Percentiles rank a stretch among this genome's conserved stretches.
These are phyloP conservation scores for Acrossocheilus fasciatus DNA, from an alignment of 2,797 vertebrate species.

Conservation along the genomic window DNA sequence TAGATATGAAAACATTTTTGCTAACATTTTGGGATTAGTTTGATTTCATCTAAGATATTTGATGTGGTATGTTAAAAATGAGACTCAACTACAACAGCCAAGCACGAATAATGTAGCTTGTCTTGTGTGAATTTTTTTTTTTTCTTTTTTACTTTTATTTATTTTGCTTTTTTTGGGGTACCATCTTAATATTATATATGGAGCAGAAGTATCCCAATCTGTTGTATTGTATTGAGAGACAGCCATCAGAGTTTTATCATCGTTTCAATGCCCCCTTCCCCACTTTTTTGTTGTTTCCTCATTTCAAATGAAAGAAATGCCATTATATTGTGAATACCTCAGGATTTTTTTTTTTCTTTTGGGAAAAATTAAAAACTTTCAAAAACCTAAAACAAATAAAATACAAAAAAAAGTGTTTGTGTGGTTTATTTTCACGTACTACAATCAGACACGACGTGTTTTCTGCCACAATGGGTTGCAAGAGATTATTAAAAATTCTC, in stretches of 20 bases:
- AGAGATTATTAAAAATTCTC: not conserved
- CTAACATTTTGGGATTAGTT: constrained; percentile 26
- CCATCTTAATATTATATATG: constrained; percentile 60
- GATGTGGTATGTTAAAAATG: constrained; percentile 31
- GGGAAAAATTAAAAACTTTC: constrained; percentile 78
- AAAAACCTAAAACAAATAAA: constrained; percentile 80
- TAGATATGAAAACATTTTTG: constrained; percentile 22
- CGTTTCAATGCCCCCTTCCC: constrained; percentile 59
- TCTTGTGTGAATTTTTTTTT: constrained; percentile 29
- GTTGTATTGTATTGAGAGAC: constrained; percentile 46
- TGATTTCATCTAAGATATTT: constrained; percentile 29
- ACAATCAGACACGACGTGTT: not conserved
- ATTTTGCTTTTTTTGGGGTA: constrained; percentile 57
- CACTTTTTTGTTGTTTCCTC: constrained; percentile 59
- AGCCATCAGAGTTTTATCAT: constrained; percentile 39
- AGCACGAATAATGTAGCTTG: constrained; percentile 28
- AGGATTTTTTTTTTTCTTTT: constrained; percentile 79
- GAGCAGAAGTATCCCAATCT: constrained; percentile 29
- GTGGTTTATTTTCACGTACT: constrained; percentile 15
- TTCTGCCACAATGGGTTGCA: not conserved
- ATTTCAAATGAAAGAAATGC: constrained; percentile 83
- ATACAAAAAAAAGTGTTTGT: constrained; percentile 68
- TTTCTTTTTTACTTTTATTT: constrained; percentile 35
- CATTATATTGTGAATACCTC: constrained; percentile 89
- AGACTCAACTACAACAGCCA: constrained; percentile 19